These are phyloP conservation scores for Neomonachus schauinslandi DNA, from an alignment of 2,113 vertebrate species.

Conservation along the genomic window DNA sequence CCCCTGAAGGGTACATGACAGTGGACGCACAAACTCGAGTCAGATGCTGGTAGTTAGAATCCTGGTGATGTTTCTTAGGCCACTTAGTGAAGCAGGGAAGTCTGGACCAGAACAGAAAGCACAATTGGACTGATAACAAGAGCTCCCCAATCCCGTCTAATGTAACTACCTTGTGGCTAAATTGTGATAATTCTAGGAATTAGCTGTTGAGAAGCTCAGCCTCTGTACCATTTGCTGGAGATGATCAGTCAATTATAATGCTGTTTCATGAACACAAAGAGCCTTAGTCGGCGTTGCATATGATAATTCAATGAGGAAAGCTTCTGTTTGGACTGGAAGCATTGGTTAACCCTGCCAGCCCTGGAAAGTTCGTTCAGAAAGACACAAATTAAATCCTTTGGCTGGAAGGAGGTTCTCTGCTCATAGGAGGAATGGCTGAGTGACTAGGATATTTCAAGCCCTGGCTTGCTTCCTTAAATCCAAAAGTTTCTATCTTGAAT, in stretches of 20 bases:
- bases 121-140: slow-evolving; percentile 2
- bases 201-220: slow-evolving; percentile 50
- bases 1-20: neutral
- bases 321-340: slow-evolving; percentile 21
- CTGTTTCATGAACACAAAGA: slow-evolving; percentile 55
- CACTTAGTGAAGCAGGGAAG: neutral
- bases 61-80: neutral
- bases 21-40: neutral
- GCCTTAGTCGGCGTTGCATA: neutral
- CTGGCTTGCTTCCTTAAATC: neutral
- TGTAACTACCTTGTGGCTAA: slow-evolving; percentile 38
- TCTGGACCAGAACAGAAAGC: neutral
- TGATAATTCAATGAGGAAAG: slow-evolving; percentile 50
- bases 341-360: slow-evolving; percentile 5
- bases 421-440: neutral
- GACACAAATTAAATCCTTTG: neutral
- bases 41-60: neutral
- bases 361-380: neutral
- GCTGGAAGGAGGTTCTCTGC: neutral
- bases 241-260: slow-evolving; percentile 59
- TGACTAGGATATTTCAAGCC: neutral
- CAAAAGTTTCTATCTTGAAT: neutral
- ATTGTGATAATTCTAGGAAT: slow-evolving; percentile 69
- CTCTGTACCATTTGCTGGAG: slow-evolving; percentile 16
- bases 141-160: neutral